A percentile compares a stretch with the other conserved stretches of the same genome.
These are phyloP conservation scores for Varecia variegata DNA, from an alignment of 2,797 vertebrate species.

Conservation along the genomic window DNA sequence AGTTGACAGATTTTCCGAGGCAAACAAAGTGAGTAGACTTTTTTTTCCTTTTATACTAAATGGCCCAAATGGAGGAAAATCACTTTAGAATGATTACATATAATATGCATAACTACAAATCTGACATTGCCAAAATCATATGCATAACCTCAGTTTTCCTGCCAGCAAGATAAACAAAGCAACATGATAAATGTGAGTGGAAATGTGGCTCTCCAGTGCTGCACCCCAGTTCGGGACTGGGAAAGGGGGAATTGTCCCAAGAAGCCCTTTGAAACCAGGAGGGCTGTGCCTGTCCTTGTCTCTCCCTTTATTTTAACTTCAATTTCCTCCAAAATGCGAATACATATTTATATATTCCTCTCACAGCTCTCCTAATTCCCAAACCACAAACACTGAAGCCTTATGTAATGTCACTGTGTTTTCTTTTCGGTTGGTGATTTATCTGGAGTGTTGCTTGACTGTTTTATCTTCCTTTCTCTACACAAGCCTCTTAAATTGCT, in stretches of 20 bases:
- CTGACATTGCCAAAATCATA: not conserved
- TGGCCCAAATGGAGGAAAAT: slow-evolving; percentile 5
- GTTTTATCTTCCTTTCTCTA: slow-evolving; percentile 8
- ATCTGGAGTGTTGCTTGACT: not conserved
- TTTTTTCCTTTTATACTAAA: not conserved
- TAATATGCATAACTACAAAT: not conserved
- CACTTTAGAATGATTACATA: not conserved
- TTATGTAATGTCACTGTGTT: not conserved
- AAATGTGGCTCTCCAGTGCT: not conserved
- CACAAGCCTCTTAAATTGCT: slow-evolving; percentile 12
- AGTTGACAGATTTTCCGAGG: not conserved
- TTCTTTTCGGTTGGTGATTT: not conserved
- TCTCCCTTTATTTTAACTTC: not conserved
- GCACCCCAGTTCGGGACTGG: not conserved
- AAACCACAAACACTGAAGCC: not conserved
- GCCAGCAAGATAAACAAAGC: not conserved
- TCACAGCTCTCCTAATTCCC: not conserved
- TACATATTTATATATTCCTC: not conserved
- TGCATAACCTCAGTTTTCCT: not conserved
- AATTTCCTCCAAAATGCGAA: not conserved
- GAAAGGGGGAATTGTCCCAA: not conserved
- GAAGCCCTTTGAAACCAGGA: not conserved
- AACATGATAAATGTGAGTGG: not conserved
- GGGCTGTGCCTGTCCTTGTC: not conserved
- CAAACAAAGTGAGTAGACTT: not conserved